These are phyloP conservation scores for Tragelaphus imberbis DNA, from an alignment of 2,113 vertebrate species.

Conservation along the genomic window DNA sequence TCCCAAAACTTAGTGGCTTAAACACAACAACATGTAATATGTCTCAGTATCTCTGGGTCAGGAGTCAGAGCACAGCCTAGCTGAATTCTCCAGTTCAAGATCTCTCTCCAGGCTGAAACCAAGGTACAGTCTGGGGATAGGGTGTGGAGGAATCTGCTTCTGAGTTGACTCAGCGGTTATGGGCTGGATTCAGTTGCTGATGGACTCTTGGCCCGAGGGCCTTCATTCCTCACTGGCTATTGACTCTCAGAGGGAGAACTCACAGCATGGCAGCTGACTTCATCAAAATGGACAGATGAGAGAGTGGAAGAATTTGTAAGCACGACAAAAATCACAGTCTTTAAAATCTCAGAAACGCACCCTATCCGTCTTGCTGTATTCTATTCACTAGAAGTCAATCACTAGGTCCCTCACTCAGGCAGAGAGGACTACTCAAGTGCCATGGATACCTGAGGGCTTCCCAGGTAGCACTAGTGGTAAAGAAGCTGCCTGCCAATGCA, in stretches of 20 bases:
- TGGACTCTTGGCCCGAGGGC: neutral
- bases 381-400: neutral
- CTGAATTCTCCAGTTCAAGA: neutral
- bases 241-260: neutral
- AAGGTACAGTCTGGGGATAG: neutral
- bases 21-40: neutral
- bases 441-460: neutral
- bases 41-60: neutral
- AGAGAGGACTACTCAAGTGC: neutral
- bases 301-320: neutral
- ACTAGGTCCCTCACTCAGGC: neutral
- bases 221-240: neutral
- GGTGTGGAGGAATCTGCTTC: neutral
- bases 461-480: neutral
- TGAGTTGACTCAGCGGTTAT: neutral
- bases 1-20: neutral
- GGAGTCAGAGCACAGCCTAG: neutral
- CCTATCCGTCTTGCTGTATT: neutral
- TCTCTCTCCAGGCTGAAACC: neutral
- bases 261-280: neutral
- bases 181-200: neutral
- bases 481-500: neutral
- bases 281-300: neutral
- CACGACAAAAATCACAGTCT: neutral
- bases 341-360: neutral